Base-by-base conservation (phyloP, 2,113 vertebrate genomes). In the Monopterus albus region DNA sequence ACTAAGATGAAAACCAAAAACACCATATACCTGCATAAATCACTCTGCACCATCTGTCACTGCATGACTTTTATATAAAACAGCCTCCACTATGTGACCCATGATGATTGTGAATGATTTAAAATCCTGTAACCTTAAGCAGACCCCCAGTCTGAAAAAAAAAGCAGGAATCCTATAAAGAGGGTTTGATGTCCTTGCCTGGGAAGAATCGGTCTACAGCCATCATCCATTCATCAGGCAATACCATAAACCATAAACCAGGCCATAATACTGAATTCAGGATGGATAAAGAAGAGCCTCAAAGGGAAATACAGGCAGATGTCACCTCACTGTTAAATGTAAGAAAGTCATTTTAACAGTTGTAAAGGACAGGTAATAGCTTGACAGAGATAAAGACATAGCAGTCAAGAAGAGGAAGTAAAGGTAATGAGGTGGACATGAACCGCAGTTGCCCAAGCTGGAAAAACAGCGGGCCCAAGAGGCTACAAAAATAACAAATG, bases 31-130 rank as follows among this genome's bases (percentile, higher is more conserved):
- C 45, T 56, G 58, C 23, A 75, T 40, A 11, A 50, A 60, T 72
- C 53, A 68, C 49, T 75, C 40, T 36, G 40, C 14, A 55, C 33
- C n/a, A 49, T 59, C 55, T 65, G 35, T 18, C 21, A 26, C 31
- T 0, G 12, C 59, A 70, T 49, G 28, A 31, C 58, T 38, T 58
- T 5, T 28, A 38, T 42, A 56, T 52, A 60, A 58, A 49, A 49
- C 38, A 75, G 28, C 46, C 6, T 28, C 49, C 7, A 12, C 40
- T 46, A 18, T 33, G 68, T 50, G 49, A 69, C 56, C 71, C 64
- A 49, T 49, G 42, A 68, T 47, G 46, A 76, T 51, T 76, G 46
- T 46, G 64, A 63, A 79, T 71, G 58, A 36, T 70, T 72, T 42
- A 39, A 17, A 35, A 53, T 70, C 10, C 49, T 74, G 65, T 50